Evolutionary conservation across 2,113 vertebrate species (phyloP).

Genomic region (Rhinichthys klamathensis): DNA sequence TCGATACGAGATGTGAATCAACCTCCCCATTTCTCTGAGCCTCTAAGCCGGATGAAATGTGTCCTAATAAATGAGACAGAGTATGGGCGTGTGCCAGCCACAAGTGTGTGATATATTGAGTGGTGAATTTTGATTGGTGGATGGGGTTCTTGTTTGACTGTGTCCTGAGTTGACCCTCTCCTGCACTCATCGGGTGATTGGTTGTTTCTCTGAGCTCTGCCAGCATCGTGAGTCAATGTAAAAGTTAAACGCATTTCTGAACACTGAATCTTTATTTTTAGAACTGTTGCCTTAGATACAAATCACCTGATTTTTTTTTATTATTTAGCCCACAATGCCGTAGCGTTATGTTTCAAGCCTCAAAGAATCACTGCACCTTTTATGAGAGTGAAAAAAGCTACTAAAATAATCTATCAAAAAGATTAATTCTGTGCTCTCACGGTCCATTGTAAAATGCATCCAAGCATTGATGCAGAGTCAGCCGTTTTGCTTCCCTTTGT

Average conservation of each 20-base stretch:
- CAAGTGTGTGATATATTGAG: slow-evolving; percentile 28
- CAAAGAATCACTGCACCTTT: neutral
- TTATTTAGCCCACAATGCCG: neutral
- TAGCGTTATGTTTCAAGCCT: neutral
- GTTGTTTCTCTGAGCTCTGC: slow-evolving; percentile 9
- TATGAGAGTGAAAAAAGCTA: slow-evolving; percentile 32
- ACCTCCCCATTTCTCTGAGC: slow-evolving; percentile 26
- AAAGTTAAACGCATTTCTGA: slow-evolving; percentile 29
- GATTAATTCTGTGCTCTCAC: slow-evolving; percentile 39
- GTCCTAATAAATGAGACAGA: slow-evolving; percentile 51
- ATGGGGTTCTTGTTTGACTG: neutral
- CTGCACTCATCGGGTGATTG: slow-evolving; percentile 13
- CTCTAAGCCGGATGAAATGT: slow-evolving; percentile 35
- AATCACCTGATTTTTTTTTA: slow-evolving; percentile 3
- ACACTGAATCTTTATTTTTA: slow-evolving; percentile 18
- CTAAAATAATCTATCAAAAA: slow-evolving; percentile 25
- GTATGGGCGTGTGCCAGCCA: slow-evolving; percentile 12
- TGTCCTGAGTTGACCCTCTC: slow-evolving; percentile 19
- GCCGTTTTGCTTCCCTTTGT: slow-evolving; percentile 17
- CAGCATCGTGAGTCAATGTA: slow-evolving; percentile 4
- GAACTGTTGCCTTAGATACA: slow-evolving; percentile 8
- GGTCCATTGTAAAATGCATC: slow-evolving; percentile 20
- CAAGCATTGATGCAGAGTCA: slow-evolving; percentile 35
- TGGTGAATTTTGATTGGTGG: slow-evolving; percentile 35
- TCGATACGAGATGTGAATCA: slow-evolving; percentile 50